Percentiles rank a stretch among this genome's conserved stretches.
phyloP scores from a whole-genome alignment of 2,113 vertebrate species.

The Tonatia bakeri region DNA sequence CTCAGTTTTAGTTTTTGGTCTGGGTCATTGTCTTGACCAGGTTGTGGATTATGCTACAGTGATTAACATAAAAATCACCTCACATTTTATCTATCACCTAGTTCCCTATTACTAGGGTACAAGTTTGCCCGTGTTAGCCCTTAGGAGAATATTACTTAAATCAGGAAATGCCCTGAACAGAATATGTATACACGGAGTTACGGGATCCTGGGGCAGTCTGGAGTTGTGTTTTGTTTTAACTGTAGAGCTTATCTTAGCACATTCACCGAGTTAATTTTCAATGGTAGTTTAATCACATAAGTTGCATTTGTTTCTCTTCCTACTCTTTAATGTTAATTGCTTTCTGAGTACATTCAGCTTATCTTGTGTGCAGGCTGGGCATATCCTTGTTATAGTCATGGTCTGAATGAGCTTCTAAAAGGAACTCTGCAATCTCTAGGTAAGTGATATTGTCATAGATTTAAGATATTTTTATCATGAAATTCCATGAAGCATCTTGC shows the following conservation, averaged over 20 bases:
- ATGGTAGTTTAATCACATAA: neutral
- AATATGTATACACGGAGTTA: neutral
- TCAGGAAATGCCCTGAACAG: neutral
- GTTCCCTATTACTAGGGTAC: neutral
- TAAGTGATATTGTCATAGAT: neutral
- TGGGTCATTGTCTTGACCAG: neutral
- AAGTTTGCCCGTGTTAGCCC: neutral
- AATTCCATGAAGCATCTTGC: neutral
- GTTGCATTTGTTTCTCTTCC: neutral
- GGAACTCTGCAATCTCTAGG: neutral
- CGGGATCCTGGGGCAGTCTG: neutral
- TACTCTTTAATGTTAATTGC: neutral
- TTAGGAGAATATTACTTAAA: neutral
- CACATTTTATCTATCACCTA: neutral
- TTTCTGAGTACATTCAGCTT: neutral
- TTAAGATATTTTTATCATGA: neutral
- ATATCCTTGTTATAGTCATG: neutral
- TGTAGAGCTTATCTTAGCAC: neutral
- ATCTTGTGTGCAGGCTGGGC: neutral
- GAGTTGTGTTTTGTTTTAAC: neutral
- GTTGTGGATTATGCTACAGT: neutral
- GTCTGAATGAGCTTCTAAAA: neutral
- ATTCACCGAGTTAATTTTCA: neutral
- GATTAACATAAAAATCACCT: neutral
- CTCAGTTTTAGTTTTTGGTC: neutral